phyloP scores from a whole-genome alignment of 2,797 vertebrate genomes.

The Melanotaenia nigrans region DNA sequence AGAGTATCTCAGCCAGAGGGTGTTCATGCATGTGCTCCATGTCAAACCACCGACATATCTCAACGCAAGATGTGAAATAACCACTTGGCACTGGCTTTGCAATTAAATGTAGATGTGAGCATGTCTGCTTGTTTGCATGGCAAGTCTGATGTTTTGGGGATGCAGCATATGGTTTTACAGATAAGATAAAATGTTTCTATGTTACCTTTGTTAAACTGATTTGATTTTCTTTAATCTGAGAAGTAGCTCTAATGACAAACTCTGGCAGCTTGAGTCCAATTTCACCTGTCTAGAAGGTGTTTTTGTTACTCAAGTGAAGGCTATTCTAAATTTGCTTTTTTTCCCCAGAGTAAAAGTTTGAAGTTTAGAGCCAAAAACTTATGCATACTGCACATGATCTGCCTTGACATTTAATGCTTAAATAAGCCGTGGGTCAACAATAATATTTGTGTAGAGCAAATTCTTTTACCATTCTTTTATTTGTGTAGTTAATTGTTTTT shows the following conservation, averaged over 20 bases:
- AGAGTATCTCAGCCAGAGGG: slow-evolving; percentile 39
- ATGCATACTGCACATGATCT: neutral
- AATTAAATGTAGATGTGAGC: slow-evolving; percentile 21
- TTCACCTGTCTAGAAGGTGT: neutral
- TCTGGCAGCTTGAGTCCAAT: neutral
- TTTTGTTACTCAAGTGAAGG: neutral
- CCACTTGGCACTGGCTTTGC: slow-evolving; percentile 15
- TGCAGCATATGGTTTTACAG: slow-evolving; percentile 10
- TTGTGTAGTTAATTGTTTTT: neutral
- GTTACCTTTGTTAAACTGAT: neutral
- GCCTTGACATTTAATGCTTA: neutral
- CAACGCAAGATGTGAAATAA: slow-evolving; percentile 24
- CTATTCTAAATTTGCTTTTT: neutral
- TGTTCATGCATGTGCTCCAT: slow-evolving; percentile 45
- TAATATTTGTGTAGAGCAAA: neutral
- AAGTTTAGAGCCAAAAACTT: neutral
- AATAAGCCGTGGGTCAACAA: neutral
- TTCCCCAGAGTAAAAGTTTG: neutral
- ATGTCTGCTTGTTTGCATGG: slow-evolving; percentile 11
- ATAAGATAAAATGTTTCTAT: slow-evolving; percentile 14
- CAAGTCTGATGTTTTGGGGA: slow-evolving; percentile 15
- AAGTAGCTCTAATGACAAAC: neutral
- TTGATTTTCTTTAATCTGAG: neutral
- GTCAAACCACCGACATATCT: slow-evolving; percentile 41
- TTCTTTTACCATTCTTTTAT: neutral